A percentile compares a stretch with the other conserved stretches of the same genome.
Evolutionary conservation across 2,888 invertebrate species (phyloP).

Genomic region (Dilophus febrilis): DNA sequence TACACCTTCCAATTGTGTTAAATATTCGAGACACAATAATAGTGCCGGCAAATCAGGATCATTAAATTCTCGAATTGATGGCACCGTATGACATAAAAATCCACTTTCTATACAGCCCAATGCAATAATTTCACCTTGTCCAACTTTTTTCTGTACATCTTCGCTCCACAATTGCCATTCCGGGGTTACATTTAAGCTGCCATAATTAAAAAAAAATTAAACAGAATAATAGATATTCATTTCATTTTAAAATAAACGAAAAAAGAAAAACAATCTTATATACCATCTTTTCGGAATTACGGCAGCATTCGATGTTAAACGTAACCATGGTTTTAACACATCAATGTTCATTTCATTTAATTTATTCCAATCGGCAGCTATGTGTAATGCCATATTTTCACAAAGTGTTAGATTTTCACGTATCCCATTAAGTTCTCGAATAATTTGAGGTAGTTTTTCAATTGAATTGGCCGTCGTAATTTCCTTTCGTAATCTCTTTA

Average conservation of each 20-base stretch:
- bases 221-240: slow-evolving; percentile 15
- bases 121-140: slow-evolving; percentile 51
- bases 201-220: not conserved
- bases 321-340: slow-evolving; percentile 33
- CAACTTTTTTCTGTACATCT: slow-evolving; percentile 20
- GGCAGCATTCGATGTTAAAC: not conserved
- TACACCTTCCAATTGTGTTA: slow-evolving; percentile 51
- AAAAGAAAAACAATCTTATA: not conserved
- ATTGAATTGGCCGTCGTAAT: slow-evolving; percentile 31
- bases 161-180: slow-evolving; percentile 16
- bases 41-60: slow-evolving; percentile 54
- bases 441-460: slow-evolving; percentile 31
- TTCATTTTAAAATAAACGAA: slow-evolving; percentile 6
- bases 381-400: slow-evolving; percentile 47
- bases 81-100: slow-evolving; percentile 49
- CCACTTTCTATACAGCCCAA: slow-evolving; percentile 69
- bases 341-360: slow-evolving; percentile 6
- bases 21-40: slow-evolving; percentile 65
- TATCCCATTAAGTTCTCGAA: slow-evolving; percentile 38
- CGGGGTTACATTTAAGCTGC: slow-evolving; percentile 13
- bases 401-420: slow-evolving; percentile 40
- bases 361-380: slow-evolving; percentile 45
- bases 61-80: slow-evolving; percentile 44
- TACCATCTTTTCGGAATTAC: not conserved
- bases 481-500: slow-evolving; percentile 45